A percentile compares a stretch with the other conserved stretches of the same genome.
Evolutionary conservation across 2,797 vertebrate genomes (phyloP).

Genomic region (Labroides dimidiatus): DNA sequence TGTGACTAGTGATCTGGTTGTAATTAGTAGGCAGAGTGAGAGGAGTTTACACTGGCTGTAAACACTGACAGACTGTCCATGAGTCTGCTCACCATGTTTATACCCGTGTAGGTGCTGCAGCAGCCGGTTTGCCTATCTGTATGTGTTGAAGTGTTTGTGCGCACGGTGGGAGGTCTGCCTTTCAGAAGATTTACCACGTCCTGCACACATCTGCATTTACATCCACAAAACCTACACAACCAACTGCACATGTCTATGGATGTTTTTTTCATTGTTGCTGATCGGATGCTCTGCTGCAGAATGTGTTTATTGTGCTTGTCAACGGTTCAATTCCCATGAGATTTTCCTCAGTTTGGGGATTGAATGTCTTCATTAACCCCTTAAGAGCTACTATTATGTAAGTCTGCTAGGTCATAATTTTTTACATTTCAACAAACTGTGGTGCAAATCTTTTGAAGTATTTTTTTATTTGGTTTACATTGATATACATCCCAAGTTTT

Average conservation of each 20-base stretch:
- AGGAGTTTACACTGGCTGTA: slow-evolving; percentile 71
- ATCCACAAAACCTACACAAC: slow-evolving; percentile 5
- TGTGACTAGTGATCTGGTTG: slow-evolving; percentile 59
- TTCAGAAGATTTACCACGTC: slow-evolving; percentile 6
- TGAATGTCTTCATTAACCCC: no score
- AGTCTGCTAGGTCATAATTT: no score
- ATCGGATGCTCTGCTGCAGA: background rate
- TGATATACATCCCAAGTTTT: no score
- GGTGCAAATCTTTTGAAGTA: no score
- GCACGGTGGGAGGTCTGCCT: slow-evolving; percentile 62
- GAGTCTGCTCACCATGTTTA: slow-evolving; percentile 64
- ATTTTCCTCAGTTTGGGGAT: no score
- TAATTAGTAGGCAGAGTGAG: slow-evolving; percentile 63
- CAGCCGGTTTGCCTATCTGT: slow-evolving; percentile 14
- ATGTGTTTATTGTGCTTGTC: background rate
- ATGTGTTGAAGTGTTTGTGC: slow-evolving; percentile 8
- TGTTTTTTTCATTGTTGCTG: background rate
- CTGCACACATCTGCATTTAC: slow-evolving; percentile 17
- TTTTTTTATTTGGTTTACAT: no score
- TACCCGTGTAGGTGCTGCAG: slow-evolving; percentile 43
- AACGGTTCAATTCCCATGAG: no score
- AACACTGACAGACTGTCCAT: slow-evolving; percentile 65
- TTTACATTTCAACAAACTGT: no score
- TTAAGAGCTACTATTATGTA: no score
- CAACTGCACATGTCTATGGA: background rate